Evolutionary conservation across 2,113 vertebrate genomes (phyloP).

Genomic region (Brachypodius melanocephalos): DNA sequence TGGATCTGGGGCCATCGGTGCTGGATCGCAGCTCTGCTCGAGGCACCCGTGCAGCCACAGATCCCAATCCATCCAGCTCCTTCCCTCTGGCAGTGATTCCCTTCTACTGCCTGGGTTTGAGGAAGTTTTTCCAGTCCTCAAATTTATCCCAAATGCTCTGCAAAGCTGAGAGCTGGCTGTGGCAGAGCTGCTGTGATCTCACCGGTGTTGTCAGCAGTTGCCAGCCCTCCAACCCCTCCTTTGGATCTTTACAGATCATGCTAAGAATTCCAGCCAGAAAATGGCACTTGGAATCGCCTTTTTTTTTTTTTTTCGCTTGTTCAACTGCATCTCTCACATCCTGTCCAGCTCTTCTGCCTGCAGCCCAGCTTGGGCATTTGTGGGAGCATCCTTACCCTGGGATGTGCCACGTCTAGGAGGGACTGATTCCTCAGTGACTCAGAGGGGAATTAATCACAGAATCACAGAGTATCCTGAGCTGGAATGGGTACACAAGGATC

Average conservation of each 20-base stretch:
- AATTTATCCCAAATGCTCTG: neutral
- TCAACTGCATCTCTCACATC: neutral
- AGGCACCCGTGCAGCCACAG: neutral
- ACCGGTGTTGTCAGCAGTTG: neutral
- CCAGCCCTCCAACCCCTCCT: neutral
- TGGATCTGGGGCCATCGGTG: rapidly evolving
- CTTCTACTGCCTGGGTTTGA: neutral
- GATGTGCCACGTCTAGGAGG: rapidly evolving
- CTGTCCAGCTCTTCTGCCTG: neutral
- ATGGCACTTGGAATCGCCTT: neutral
- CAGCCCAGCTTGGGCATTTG: neutral
- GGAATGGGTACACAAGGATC: neutral
- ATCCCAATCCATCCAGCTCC: neutral
- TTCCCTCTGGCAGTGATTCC: neutral
- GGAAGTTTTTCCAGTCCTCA: neutral
- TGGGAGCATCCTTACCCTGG: rapidly evolving
- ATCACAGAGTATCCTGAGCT: neutral
- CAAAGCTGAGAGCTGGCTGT: neutral
- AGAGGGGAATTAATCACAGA: neutral
- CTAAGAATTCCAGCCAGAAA: neutral
- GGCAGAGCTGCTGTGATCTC: neutral
- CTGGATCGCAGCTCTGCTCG: neutral
- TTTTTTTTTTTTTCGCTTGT: neutral
- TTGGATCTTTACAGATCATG: rapidly evolving
- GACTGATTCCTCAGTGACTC: neutral